Evolutionary conservation across 2,888 invertebrate species (phyloP).

Genomic region (Cantharis nigra): DNA sequence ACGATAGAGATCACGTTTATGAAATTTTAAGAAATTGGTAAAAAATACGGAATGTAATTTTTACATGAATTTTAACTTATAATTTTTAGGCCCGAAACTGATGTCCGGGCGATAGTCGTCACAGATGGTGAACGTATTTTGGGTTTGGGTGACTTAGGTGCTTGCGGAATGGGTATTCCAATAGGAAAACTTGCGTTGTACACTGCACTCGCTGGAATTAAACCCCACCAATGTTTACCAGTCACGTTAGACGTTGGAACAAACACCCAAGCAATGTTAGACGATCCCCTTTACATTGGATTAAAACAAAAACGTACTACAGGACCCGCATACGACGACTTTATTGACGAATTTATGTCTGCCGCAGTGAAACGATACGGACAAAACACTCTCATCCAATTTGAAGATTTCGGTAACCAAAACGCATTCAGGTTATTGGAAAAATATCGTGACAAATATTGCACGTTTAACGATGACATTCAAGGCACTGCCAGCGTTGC

Average conservation of each 20-base stretch:
- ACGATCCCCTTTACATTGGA: constrained; percentile 94
- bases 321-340: constrained; percentile 86
- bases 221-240: constrained; percentile 92
- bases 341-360: constrained; percentile 96
- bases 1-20: constrained; percentile 90
- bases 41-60: constrained; percentile 23
- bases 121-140: constrained; percentile 98
- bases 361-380: constrained; percentile 85
- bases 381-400: constrained; percentile 85
- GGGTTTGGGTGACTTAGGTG: constrained; percentile 95
- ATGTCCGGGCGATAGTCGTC: constrained; percentile 86
- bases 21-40: constrained; percentile 93
- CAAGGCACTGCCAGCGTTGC: constrained; percentile 97
- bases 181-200: constrained; percentile 96
- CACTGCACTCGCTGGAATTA: constrained; percentile 95
- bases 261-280: constrained; percentile 74
- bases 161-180: constrained; percentile 98
- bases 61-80: background rate
- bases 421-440: constrained; percentile 94
- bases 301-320: constrained; percentile 81
- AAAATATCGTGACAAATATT: constrained; percentile 86
- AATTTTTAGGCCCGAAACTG: constrained; percentile 75
- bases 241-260: constrained; percentile 95
- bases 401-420: constrained; percentile 97
- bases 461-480: constrained; percentile 99